Percentiles rank a stretch among this genome's conserved stretches.
phyloP scores from a whole-genome alignment of 2,113 vertebrate genomes.

The Pandion haliaetus region DNA sequence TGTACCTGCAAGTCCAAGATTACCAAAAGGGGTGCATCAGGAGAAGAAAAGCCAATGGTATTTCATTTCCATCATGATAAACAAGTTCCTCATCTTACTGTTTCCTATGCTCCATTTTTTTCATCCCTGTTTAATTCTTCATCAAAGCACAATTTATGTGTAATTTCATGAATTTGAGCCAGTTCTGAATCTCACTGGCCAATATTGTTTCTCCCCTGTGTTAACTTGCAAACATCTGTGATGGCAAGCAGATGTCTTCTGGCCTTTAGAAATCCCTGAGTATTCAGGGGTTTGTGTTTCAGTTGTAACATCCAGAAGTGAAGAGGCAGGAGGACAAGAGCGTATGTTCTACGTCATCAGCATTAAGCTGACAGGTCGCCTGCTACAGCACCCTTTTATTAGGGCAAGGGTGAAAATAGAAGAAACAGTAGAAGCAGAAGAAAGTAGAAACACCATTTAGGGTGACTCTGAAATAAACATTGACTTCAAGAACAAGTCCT shows the following conservation, averaged over 20 bases:
- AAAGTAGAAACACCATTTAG: background rate
- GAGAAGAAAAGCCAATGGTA: background rate
- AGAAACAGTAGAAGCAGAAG: background rate
- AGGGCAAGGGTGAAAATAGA: background rate
- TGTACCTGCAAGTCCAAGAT: background rate
- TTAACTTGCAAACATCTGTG: background rate
- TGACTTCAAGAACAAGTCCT: background rate
- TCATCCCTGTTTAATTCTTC: background rate
- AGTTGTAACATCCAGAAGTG: background rate
- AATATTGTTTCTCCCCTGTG: background rate
- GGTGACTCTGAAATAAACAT: background rate
- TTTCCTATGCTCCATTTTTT: background rate
- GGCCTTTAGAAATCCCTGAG: background rate
- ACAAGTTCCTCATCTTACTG: background rate
- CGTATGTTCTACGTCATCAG: background rate
- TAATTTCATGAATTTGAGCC: background rate
- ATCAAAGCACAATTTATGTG: background rate
- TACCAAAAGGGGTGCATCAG: background rate
- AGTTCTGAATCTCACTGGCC: background rate
- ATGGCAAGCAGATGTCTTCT: background rate
- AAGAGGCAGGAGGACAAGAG: background rate
- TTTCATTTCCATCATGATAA: background rate
- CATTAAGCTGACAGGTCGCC: background rate
- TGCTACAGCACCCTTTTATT: background rate
- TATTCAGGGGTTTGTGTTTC: background rate